Base-by-base conservation (phyloP, 2,113 vertebrate species). In the Phalacrocorax aristotelis region DNA sequence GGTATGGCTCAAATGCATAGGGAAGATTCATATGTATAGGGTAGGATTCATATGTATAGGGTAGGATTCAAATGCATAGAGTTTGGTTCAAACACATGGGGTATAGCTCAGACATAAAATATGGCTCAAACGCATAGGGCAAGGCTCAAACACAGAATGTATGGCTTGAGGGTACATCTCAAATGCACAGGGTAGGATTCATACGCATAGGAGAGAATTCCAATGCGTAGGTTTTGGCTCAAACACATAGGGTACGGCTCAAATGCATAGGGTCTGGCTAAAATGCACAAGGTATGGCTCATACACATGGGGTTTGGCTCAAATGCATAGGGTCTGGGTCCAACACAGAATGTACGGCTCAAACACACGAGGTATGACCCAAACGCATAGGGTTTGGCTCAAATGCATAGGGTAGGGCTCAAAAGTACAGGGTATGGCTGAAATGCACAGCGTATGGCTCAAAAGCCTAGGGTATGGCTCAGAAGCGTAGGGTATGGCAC, bases 41-140 rank as follows among this genome's bases (percentile, higher is more conserved):
- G n/a, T 14, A 7, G 4, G 8, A 17, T 13, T 55, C 44, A n/a
- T 30, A 51, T 5, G 6, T 6, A 5, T 11, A 3, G 32, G 17
- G 20, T 6, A 1, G 9, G 8, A 19, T 19, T 20, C 46, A 38
- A 15, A 42, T 2, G 1, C 15, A 7, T 2, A 11, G 4, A 12
- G 7, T 64, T 3, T 9, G 9, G 26, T 11, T 19, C 29, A 15
- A 26, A 64, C 0, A 0, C 9, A 21, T 7, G 18, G 8, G 4
- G 8, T 51, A 3, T 8, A 17, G 6, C 7, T 6, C 38, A n/a
- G 0, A 6, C 2, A 9, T 3, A 13, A 25, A 6, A 0, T 38
- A 6, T 3, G 22, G 21, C 18, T 38, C 23, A 13, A 10, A 44
- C 5, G 5, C 17, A 55, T 19, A 55, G 29, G 16, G 54, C 30